These are phyloP conservation scores for Zaprionus lachaisei DNA, from an alignment of 1,140 invertebrate species.

Conservation along the genomic window DNA sequence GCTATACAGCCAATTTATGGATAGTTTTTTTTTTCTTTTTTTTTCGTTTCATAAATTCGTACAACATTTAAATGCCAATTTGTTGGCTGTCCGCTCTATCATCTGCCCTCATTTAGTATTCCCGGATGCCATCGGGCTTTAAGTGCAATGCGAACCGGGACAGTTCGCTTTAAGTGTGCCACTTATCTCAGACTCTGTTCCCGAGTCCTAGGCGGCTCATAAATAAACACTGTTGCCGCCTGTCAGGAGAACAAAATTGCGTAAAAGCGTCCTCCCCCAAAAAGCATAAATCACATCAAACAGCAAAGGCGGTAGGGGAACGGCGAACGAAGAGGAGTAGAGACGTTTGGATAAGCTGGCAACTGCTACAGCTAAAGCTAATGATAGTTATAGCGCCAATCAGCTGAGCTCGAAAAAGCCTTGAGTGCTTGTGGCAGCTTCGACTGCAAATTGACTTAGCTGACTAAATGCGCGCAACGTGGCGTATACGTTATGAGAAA, in stretches of 20 bases:
- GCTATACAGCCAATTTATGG: neutral
- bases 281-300: slow-evolving; percentile 53
- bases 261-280: slow-evolving; percentile 37
- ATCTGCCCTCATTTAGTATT: neutral
- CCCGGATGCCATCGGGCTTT: slow-evolving; percentile 13
- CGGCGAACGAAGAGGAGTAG: neutral
- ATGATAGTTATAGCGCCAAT: slow-evolving; percentile 40
- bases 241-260: slow-evolving; percentile 52
- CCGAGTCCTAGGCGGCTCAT: slow-evolving; percentile 38
- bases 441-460: slow-evolving; percentile 10
- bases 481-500: slow-evolving; percentile 19
- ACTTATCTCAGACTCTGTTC: slow-evolving; percentile 42
- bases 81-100: slow-evolving; percentile 12
- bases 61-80: slow-evolving; percentile 19
- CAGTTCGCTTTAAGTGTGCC: slow-evolving; percentile 34
- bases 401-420: slow-evolving; percentile 14
- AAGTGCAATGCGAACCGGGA: slow-evolving; percentile 20
- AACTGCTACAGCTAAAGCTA: slow-evolving; percentile 9
- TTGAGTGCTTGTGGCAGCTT: slow-evolving; percentile 1
- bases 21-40: neutral
- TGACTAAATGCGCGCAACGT: slow-evolving; percentile 33
- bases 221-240: slow-evolving; percentile 50
- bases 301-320: neutral
- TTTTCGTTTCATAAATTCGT: neutral
- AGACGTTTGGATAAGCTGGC: neutral